Conservation (phyloP, 1,140 invertebrate species). For the Drosophila ficusphila region DNA sequence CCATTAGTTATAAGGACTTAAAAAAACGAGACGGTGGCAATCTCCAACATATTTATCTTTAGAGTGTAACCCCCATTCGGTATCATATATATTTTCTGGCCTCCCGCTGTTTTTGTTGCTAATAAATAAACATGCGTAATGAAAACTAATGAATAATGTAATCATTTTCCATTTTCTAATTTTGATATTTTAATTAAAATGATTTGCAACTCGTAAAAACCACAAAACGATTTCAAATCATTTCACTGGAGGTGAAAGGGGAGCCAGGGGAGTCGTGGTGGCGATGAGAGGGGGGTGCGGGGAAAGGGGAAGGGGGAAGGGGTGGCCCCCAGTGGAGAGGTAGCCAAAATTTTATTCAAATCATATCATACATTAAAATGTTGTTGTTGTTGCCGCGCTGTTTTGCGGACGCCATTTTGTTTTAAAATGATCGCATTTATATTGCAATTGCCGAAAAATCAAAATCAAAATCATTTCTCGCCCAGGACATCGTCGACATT, state of each 20-base stretch:
- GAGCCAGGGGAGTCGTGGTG: background rate
- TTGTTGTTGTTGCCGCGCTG: constrained; percentile 6
- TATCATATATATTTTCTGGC: background rate
- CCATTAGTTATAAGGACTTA: too few species aligned
- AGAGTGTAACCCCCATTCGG: constrained; percentile 5
- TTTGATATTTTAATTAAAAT: constrained; percentile 85
- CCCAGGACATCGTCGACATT: constrained; percentile 31
- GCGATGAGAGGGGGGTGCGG: background rate
- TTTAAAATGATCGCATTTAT: constrained; percentile 81
- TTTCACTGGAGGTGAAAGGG: constrained; percentile 24
- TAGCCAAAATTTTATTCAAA: constrained; percentile 65
- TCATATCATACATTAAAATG: constrained; percentile 75
- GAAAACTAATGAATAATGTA: constrained; percentile 84
- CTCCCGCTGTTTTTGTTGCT: constrained; percentile 28
- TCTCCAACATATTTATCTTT: background rate
- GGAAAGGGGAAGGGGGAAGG: background rate
- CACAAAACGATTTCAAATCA: constrained; percentile 84
- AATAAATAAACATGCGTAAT: constrained; percentile 81
- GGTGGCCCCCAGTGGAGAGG: constrained; percentile 13
- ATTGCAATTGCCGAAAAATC: constrained; percentile 69
- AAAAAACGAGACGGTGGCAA: too few species aligned
- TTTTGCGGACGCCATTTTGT: constrained; percentile 65
- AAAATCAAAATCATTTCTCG: constrained; percentile 73
- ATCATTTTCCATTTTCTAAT: constrained; percentile 83
- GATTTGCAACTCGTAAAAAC: constrained; percentile 84